Evolutionary conservation across 2,888 invertebrate species (phyloP), one percentile per base, ranked within the genome.

Genomic region (Ptilodon capucinus): DNA sequence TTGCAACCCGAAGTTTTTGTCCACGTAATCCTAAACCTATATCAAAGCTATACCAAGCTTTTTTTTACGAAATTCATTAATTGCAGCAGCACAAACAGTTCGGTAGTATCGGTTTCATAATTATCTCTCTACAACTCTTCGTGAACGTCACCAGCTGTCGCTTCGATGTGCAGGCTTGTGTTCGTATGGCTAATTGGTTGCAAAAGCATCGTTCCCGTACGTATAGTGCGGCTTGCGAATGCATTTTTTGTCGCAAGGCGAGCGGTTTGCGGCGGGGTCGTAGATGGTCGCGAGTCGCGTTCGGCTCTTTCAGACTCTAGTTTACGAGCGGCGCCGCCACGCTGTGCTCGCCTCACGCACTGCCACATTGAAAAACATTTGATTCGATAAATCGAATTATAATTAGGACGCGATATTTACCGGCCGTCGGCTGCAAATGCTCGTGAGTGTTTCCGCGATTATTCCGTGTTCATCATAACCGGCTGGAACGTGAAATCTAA

Each of bases 221-320:
- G 60, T 63, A 59, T 50, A 46, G 40, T 58, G 55, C 48, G 54
- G 56, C 42, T 47, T 49, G 57, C 59, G 25, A 51, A 56, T 70
- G 66, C 61, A 71, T 53, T 71, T 74, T 66, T 74, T 67, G 70
- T 68, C 66, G 71, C 54, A 59, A 54, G 57, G 53, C 52, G 51
- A 42, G 25, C 25, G 38, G 35, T 6, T 13, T 13, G 60, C 61
- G 62, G 74, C 65, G 75, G 79, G 74, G 76, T 67, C 68, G 71
- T 51, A 58, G 55, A 64, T 57, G 66, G 62, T 59, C 64, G 67
- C 60, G 56, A 64, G 61, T 58, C 70, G 66, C 62, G 71, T 71
- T 70, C 74, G 79, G 79, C 80, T 79, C 81, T 79, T 81, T 75
- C 71, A 67, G 68, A 57, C 60, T 64, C 67, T 75, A 88, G 86